These are phyloP conservation scores for Zaprionus davidi DNA, from an alignment of 1,140 invertebrate species.

Conservation along the genomic window DNA sequence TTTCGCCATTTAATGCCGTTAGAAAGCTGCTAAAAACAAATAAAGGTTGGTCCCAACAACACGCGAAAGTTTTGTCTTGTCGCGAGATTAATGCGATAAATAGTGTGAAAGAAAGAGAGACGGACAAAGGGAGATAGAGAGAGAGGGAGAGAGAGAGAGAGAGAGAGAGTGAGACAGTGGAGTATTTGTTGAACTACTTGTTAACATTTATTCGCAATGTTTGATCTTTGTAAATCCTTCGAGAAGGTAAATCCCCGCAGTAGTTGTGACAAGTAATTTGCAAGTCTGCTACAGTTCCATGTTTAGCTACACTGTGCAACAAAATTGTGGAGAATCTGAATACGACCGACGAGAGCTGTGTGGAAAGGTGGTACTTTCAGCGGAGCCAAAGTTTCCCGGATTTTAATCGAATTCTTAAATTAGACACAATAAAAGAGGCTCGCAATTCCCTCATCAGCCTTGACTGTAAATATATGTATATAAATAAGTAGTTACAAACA, in stretches of 20 bases:
- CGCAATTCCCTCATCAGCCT: too few species aligned
- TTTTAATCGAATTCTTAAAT: too few species aligned
- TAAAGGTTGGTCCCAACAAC: conserved; percentile 60
- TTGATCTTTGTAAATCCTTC: conserved; percentile 14
- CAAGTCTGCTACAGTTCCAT: conserved; percentile 30
- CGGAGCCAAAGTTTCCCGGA: neutral
- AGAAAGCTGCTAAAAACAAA: conserved; percentile 79
- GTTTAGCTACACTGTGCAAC: conserved; percentile 32
- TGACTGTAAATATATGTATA: too few species aligned
- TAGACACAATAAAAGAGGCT: too few species aligned
- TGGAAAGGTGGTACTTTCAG: neutral
- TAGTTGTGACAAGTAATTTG: conserved; percentile 29
- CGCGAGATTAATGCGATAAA: conserved; percentile 14
- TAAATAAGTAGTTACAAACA: too few species aligned
- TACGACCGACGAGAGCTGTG: conserved; percentile 21
- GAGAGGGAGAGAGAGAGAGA: neutral
- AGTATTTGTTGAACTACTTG: neutral
- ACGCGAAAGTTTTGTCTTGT: conserved; percentile 49
- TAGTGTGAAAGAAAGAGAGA: neutral
- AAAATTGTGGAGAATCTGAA: neutral
- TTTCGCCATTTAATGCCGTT: conserved; percentile 64
- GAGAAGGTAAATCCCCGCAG: neutral
- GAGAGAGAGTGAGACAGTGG: neutral
- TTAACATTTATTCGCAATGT: neutral
- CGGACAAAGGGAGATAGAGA: neutral